Evolutionary conservation across 2,888 invertebrate genomes (phyloP).

Genomic region (Apoderus coryli): DNA sequence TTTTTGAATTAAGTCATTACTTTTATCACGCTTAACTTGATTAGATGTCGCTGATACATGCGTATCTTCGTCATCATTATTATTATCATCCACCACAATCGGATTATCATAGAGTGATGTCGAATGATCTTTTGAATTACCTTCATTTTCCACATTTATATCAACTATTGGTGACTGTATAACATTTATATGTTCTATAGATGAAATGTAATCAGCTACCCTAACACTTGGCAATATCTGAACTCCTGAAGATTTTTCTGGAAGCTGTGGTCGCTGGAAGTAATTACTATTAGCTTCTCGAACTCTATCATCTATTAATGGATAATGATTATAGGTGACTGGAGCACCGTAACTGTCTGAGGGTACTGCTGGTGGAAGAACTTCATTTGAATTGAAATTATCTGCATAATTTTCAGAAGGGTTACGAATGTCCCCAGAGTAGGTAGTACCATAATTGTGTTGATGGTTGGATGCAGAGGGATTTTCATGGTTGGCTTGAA

Average conservation of each 20-base stretch:
- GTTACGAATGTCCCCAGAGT: no score
- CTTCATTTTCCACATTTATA: conserved; percentile 30
- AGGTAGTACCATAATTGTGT: no score
- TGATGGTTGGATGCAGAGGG: no score
- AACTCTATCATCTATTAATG: conserved; percentile 24
- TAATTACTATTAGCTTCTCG: conserved; percentile 13
- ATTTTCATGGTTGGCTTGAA: no score
- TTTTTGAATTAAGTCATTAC: conserved; percentile 32
- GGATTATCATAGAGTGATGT: conserved; percentile 32
- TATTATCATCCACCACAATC: conserved; percentile 36
- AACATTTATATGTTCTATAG: conserved; percentile 54
- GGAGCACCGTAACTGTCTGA: conserved; percentile 31
- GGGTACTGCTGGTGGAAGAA: conserved; percentile 22
- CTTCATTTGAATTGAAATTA: no score
- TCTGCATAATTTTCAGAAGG: no score
- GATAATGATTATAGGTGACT: no score
- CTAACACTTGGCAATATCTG: conserved; percentile 50
- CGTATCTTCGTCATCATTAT: conserved; percentile 37
- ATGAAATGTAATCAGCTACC: conserved; percentile 51
- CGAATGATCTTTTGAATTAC: conserved; percentile 5
- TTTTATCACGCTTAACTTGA: no score
- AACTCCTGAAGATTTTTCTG: conserved; percentile 25
- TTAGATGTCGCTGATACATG: no score
- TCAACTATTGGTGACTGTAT: conserved; percentile 57
- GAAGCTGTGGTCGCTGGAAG: conserved; percentile 4